phyloP scores from a whole-genome alignment of 64 coral and sea anemone species.

The Montipora cactus region DNA sequence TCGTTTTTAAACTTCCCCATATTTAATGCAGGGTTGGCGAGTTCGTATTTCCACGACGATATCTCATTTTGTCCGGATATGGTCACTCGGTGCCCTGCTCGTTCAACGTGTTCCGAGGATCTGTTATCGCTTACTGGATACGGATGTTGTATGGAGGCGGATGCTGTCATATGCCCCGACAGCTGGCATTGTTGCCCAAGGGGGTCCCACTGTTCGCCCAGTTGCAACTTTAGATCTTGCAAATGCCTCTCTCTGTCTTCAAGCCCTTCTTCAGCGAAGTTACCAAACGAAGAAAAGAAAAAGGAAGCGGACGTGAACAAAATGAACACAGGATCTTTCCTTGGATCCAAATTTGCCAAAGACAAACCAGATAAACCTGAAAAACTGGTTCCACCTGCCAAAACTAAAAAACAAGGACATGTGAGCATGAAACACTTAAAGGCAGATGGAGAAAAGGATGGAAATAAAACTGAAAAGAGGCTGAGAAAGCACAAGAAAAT shows the following conservation, averaged over 20 bases:
- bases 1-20: not conserved
- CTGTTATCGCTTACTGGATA: slow-evolving; percentile 79
- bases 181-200: slow-evolving; percentile 89
- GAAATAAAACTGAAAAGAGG: not conserved
- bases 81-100: slow-evolving; percentile 72
- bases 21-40: slow-evolving; percentile 12
- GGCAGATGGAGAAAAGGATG: not conserved
- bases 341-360: not conserved
- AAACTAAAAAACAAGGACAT: not conserved
- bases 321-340: not conserved
- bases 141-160: slow-evolving; percentile 79
- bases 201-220: slow-evolving; percentile 59
- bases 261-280: not conserved
- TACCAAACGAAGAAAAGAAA: not conserved
- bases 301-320: not conserved
- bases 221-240: slow-evolving; percentile 61
- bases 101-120: slow-evolving; percentile 73
- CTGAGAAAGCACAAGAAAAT: not conserved
- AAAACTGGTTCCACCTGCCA: not conserved
- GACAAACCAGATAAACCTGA: not conserved
- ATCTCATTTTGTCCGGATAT: slow-evolving; percentile 56
- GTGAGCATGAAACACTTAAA: not conserved
- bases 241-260: slow-evolving; percentile 22
- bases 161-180: slow-evolving; percentile 71
- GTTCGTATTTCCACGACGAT: slow-evolving; percentile 46